These are phyloP conservation scores for Xenopus borealis DNA, from an alignment of 2,113 vertebrate genomes.

Conservation along the genomic window DNA sequence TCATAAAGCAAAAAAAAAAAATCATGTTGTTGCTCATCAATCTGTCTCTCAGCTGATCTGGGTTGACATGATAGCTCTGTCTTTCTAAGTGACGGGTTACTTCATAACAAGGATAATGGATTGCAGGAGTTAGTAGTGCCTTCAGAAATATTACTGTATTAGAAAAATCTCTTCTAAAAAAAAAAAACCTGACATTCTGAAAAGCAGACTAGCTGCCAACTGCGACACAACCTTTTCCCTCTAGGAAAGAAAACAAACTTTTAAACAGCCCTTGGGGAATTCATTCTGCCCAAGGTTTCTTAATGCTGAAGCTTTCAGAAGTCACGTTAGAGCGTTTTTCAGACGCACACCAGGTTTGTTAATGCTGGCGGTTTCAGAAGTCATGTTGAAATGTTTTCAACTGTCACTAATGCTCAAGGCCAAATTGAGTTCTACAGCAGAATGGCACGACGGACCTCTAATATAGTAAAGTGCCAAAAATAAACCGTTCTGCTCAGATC, in stretches of 20 bases:
- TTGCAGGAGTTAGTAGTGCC: no score
- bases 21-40: no score
- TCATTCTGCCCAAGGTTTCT: conserved; percentile 8
- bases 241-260: conserved; percentile 1
- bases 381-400: background rate
- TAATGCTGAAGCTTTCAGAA: no score
- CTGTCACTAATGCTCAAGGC: conserved; percentile 30
- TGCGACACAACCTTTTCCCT: conserved; percentile 8
- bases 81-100: no score
- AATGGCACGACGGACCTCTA: background rate
- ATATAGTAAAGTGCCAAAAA: background rate
- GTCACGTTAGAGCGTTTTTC: no score
- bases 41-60: no score
- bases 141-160: no score
- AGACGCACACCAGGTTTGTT: background rate
- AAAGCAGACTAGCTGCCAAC: background rate
- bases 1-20: no score
- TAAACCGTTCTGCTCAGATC: background rate
- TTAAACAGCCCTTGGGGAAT: conserved; percentile 22
- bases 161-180: no score
- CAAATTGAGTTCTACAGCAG: background rate
- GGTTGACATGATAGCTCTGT: no score
- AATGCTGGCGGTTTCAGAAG: no score
- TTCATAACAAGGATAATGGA: no score
- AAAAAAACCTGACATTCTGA: background rate